phyloP scores from a whole-genome alignment of 2,113 vertebrate genomes.

The Hucho hucho region DNA sequence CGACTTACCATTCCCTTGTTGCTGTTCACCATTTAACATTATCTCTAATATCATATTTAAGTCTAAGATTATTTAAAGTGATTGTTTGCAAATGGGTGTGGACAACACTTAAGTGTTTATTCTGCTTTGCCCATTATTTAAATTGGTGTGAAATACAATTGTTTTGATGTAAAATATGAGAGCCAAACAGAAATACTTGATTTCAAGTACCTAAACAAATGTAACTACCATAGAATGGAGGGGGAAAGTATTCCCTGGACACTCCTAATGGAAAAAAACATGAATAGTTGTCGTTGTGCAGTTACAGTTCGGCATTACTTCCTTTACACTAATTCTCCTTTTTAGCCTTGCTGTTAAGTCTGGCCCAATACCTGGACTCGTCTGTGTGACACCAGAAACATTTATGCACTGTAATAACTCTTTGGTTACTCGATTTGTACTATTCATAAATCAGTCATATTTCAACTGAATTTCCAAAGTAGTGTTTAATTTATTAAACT shows the following conservation, averaged over 20 bases:
- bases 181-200: not conserved
- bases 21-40: not conserved
- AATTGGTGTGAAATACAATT: not conserved
- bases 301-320: not conserved
- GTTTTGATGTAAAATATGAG: not conserved
- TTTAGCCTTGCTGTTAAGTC: too few relatives aligned
- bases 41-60: not conserved
- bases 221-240: not conserved
- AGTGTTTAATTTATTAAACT: not conserved
- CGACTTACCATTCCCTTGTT: not conserved
- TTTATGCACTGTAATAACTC: not conserved
- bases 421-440: not conserved
- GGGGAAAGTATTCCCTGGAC: not conserved
- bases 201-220: not conserved
- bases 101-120: not conserved
- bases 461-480: not conserved
- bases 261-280: too few relatives aligned
- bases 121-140: not conserved
- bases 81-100: not conserved
- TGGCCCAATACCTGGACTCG: not conserved
- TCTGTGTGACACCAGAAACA: not conserved
- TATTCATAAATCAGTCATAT: not conserved
- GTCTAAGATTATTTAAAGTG: too few relatives aligned
- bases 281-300: not conserved
- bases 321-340: not conserved